Percentiles rank a stretch among this genome's conserved stretches.
Conservation (phyloP, 2,888 invertebrate species). For the Leptopilina myrica region DNA sequence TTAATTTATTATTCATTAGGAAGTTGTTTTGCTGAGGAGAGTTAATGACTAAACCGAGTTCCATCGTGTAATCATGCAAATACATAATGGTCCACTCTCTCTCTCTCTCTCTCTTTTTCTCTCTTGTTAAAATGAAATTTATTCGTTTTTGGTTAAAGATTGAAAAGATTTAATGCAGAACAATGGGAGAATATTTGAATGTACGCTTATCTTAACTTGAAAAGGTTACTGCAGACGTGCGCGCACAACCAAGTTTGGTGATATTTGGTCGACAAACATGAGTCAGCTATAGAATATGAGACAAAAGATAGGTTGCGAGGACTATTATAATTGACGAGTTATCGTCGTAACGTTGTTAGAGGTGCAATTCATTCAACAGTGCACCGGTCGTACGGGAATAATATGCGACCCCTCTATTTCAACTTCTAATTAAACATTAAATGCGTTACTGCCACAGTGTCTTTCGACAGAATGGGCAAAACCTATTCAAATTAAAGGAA, state of each 20-base stretch:
- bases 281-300: slow-evolving; percentile 38
- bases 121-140: background rate
- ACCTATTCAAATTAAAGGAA: slow-evolving; percentile 10
- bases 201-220: slow-evolving; percentile 18
- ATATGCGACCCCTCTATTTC: slow-evolving; percentile 32
- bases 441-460: background rate
- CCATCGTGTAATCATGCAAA: too few relatives aligned
- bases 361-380: slow-evolving; percentile 38
- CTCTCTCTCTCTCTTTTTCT: background rate
- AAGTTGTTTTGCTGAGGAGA: background rate
- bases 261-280: slow-evolving; percentile 35
- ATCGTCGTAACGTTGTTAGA: slow-evolving; percentile 40
- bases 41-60: background rate
- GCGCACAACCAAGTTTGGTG: slow-evolving; percentile 26
- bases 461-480: slow-evolving; percentile 5
- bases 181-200: slow-evolving; percentile 25
- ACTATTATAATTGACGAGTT: slow-evolving; percentile 35
- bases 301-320: slow-evolving; percentile 30
- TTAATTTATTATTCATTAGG: background rate
- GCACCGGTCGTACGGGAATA: slow-evolving; percentile 29
- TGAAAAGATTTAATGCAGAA: slow-evolving; percentile 1
- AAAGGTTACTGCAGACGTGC: slow-evolving; percentile 33
- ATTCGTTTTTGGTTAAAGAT: background rate
- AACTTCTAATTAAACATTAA: slow-evolving; percentile 38
- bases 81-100: background rate